phyloP scores from a whole-genome alignment of 1,140 invertebrate species.

The Zaprionus gabonicus region DNA sequence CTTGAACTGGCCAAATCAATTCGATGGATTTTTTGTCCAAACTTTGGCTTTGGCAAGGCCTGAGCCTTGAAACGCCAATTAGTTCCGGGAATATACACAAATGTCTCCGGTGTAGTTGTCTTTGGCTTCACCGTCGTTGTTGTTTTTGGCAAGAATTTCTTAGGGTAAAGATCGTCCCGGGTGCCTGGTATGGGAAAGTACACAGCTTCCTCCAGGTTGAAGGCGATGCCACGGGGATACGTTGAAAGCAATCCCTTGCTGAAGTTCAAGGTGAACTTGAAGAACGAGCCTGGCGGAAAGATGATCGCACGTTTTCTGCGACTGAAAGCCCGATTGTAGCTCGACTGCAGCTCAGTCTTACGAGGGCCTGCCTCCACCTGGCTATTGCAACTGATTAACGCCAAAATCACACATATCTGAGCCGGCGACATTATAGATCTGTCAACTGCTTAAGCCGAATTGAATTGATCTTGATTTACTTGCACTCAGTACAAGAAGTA shows the following conservation, averaged over 20 bases:
- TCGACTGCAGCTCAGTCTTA: conserved; percentile 30
- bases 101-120: conserved; percentile 32
- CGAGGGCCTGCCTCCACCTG: not conserved
- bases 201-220: conserved; percentile 66
- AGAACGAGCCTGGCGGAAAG: conserved; percentile 63
- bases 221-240: conserved; percentile 66
- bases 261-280: conserved; percentile 69
- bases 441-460: conserved; percentile 27
- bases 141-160: conserved; percentile 56
- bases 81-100: conserved; percentile 70
- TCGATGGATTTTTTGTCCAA: conserved; percentile 47
- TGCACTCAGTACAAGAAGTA: conserved; percentile 20
- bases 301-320: conserved; percentile 62
- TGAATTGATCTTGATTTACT: conserved; percentile 13
- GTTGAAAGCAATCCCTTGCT: conserved; percentile 57
- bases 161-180: conserved; percentile 67
- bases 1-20: conserved; percentile 49
- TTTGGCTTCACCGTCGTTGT: conserved; percentile 58
- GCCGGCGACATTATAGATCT: conserved; percentile 48
- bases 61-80: conserved; percentile 73
- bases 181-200: conserved; percentile 69
- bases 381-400: conserved; percentile 22
- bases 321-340: conserved; percentile 51
- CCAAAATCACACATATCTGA: conserved; percentile 40
- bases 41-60: conserved; percentile 61